phyloP scores from a whole-genome alignment of 2,113 vertebrate species.

The Xenopus laevis region DNA sequence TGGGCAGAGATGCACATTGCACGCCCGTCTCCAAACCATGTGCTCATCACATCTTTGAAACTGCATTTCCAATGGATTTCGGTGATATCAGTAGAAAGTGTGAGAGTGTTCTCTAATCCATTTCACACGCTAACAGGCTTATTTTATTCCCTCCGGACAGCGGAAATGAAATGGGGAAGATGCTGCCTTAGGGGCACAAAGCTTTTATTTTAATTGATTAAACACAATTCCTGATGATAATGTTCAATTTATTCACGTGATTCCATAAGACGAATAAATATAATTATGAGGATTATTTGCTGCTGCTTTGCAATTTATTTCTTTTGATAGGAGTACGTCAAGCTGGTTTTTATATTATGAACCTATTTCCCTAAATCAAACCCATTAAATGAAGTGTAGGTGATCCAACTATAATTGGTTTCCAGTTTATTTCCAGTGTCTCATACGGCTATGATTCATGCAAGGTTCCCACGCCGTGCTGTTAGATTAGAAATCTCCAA shows the following conservation, averaged over 20 bases:
- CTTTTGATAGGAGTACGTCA: not conserved
- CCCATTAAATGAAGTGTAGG: not conserved
- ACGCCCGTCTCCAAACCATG: no score
- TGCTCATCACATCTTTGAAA: no score
- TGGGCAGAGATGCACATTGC: no score
- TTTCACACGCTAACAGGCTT: not conserved
- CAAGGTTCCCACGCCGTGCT: no score
- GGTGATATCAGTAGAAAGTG: not conserved
- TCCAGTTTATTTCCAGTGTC: not conserved
- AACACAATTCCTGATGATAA: not conserved
- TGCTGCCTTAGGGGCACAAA: not conserved
- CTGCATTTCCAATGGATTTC: not conserved
- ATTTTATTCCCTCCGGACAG: not conserved
- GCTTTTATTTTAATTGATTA: slow-evolving; percentile 4
- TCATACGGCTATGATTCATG: not conserved
- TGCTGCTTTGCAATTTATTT: not conserved
- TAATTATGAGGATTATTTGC: not conserved
- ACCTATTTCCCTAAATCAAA: not conserved
- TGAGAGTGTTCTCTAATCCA: not conserved
- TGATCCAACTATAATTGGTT: not conserved
- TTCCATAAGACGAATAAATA: not conserved
- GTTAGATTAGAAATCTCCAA: no score
- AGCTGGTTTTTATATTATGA: not conserved
- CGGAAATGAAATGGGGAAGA: not conserved
- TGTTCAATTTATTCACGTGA: not conserved